Conservation (phyloP, 2,888 invertebrate species). For the Lochmaea crataegi region DNA sequence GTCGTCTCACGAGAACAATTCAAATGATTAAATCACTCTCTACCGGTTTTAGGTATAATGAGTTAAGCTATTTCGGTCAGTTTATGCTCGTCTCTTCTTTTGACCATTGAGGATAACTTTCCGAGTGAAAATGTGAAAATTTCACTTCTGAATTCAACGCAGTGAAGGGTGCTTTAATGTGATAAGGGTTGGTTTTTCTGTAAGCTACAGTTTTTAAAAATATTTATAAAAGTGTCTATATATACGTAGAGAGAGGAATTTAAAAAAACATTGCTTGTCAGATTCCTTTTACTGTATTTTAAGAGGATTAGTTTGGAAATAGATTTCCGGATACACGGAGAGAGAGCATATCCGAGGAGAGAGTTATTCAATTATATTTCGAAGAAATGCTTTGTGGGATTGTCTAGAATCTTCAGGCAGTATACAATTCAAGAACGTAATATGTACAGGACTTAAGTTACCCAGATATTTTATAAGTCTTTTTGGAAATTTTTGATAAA, state of each 20-base stretch:
- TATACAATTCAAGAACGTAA: neutral
- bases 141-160: neutral
- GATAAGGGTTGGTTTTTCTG: too few relatives aligned
- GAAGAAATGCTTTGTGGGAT: slow-evolving; percentile 17
- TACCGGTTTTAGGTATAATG: slow-evolving; percentile 44
- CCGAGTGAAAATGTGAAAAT: neutral
- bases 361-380: slow-evolving; percentile 32
- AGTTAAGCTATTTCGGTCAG: slow-evolving; percentile 41
- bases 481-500: too few relatives aligned
- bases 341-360: slow-evolving; percentile 20
- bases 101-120: slow-evolving; percentile 3
- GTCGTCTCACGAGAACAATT: slow-evolving; percentile 50
- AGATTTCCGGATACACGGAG: slow-evolving; percentile 23
- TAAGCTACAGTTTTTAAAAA: too few relatives aligned
- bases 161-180: neutral
- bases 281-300: neutral
- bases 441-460: too few relatives aligned
- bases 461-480: too few relatives aligned
- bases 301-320: slow-evolving; percentile 28
- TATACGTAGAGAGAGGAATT: too few relatives aligned
- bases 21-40: slow-evolving; percentile 51
- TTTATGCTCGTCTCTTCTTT: slow-evolving; percentile 11
- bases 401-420: neutral
- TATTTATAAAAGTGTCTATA: too few relatives aligned
- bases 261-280: too few relatives aligned